Conservation (phyloP, 2,888 invertebrate genomes). For the Linnaemya vulpina region DNA sequence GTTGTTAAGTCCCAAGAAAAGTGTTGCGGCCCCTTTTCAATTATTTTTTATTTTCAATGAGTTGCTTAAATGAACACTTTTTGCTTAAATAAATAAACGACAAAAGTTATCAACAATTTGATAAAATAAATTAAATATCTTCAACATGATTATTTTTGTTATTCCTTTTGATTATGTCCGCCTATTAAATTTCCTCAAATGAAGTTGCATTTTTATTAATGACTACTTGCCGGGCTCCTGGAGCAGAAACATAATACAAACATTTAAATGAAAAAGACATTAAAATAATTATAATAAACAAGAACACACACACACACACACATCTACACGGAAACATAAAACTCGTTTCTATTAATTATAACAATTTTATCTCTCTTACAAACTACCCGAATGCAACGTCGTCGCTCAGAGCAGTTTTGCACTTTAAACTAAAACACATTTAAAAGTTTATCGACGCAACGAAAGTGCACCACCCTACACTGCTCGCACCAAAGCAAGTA, state of each 20-base stretch:
- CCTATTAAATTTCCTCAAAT: constrained; percentile 20
- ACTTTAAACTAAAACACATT: constrained; percentile 40
- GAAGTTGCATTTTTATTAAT: constrained; percentile 6
- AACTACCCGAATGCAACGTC: constrained; percentile 31
- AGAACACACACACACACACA: constrained; percentile 8
- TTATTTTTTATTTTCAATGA: too few species aligned
- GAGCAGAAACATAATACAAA: not conserved
- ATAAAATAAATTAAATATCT: not conserved
- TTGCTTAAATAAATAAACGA: not conserved
- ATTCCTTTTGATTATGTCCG: not conserved
- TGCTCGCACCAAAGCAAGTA: not conserved
- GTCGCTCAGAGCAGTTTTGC: constrained; percentile 1
- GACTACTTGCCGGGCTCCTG: not conserved
- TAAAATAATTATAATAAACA: not conserved
- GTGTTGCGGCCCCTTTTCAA: too few species aligned
- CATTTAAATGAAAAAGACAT: constrained; percentile 5
- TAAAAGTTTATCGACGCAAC: constrained; percentile 28
- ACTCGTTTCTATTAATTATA: constrained; percentile 44
- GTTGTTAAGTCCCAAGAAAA: not conserved
- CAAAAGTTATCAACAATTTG: not conserved
- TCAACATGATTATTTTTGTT: not conserved
- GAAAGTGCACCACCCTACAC: not conserved
- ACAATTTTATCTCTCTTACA: constrained; percentile 45
- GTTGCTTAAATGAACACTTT: constrained; percentile 24
- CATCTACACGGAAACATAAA: constrained; percentile 10